phyloP scores from a whole-genome alignment of 1,140 invertebrate genomes.

The Microplitis mediator region DNA sequence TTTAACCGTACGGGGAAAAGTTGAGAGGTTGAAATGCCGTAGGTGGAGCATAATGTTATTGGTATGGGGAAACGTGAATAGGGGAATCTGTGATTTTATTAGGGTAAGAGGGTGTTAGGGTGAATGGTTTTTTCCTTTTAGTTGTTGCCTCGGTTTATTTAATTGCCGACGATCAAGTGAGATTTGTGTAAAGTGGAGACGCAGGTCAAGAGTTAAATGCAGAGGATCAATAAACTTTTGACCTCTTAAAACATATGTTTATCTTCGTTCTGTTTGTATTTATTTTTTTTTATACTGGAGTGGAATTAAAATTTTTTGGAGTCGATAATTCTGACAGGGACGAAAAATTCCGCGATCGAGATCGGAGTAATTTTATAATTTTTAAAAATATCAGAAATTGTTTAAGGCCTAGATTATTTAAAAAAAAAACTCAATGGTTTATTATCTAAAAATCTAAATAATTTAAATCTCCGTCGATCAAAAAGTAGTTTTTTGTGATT shows the following conservation, averaged over 20 bases:
- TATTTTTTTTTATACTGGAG: no score
- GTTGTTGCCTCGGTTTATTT: not conserved
- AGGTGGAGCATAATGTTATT: not conserved
- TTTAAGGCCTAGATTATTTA: no score
- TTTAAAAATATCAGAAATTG: no score
- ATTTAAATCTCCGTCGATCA: no score
- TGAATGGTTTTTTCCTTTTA: not conserved
- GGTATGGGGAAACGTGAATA: not conserved
- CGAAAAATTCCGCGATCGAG: no score
- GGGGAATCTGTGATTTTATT: not conserved
- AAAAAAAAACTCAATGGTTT: no score
- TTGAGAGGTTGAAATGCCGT: not conserved
- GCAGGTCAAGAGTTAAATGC: slow-evolving; percentile 19
- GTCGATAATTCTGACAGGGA: no score
- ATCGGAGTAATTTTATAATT: no score
- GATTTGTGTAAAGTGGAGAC: not conserved
- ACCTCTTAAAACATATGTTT: slow-evolving; percentile 1
- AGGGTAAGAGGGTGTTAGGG: not conserved
- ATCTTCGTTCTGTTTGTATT: not conserved
- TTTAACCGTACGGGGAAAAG: not conserved
- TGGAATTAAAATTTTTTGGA: no score
- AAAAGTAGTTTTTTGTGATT: not conserved
- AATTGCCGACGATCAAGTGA: not conserved
- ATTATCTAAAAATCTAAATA: no score
- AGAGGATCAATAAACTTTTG: slow-evolving; percentile 23